phyloP scores from a whole-genome alignment of 2,888 invertebrate species.

The Hydrotaea cyrtoneurina region DNA sequence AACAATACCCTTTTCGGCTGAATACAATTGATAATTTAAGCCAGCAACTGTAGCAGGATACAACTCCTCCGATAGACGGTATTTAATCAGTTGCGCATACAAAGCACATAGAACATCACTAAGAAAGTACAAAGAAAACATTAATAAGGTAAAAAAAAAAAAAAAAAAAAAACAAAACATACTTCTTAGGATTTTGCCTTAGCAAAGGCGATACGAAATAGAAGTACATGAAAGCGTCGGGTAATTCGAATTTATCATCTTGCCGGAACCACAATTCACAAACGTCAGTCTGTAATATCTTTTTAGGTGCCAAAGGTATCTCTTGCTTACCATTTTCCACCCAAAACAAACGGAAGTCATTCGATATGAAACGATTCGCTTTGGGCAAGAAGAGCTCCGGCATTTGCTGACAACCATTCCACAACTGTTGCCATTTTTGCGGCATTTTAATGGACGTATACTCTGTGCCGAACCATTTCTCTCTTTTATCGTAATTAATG shows the following conservation, averaged over 20 bases:
- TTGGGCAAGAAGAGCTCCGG: slow-evolving; percentile 86
- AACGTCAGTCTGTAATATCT: slow-evolving; percentile 82
- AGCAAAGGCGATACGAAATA: slow-evolving; percentile 87
- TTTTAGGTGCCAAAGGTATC: slow-evolving; percentile 82
- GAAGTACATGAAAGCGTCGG: slow-evolving; percentile 88
- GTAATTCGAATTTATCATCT: slow-evolving; percentile 91
- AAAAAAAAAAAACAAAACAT: slow-evolving; percentile 74
- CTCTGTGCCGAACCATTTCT: slow-evolving; percentile 92
- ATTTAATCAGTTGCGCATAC: slow-evolving; percentile 82
- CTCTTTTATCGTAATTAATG: slow-evolving; percentile 84
- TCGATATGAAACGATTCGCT: slow-evolving; percentile 87
- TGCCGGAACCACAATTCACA: slow-evolving; percentile 91
- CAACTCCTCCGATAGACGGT: slow-evolving; percentile 80
- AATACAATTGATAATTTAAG: slow-evolving; percentile 83
- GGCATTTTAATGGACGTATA: slow-evolving; percentile 86
- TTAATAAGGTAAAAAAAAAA: not conserved
- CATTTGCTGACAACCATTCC: slow-evolving; percentile 83
- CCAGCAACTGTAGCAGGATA: slow-evolving; percentile 82
- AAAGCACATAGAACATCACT: slow-evolving; percentile 84
- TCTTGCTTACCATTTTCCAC: slow-evolving; percentile 73
- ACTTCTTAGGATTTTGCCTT: slow-evolving; percentile 85
- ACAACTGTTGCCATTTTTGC: slow-evolving; percentile 83
- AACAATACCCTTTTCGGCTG: slow-evolving; percentile 84
- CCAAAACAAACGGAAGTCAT: slow-evolving; percentile 83
- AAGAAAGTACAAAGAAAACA: slow-evolving; percentile 44